Evolutionary conservation across 2,797 vertebrate genomes (phyloP).

Genomic region (Heliangelus exortis): DNA sequence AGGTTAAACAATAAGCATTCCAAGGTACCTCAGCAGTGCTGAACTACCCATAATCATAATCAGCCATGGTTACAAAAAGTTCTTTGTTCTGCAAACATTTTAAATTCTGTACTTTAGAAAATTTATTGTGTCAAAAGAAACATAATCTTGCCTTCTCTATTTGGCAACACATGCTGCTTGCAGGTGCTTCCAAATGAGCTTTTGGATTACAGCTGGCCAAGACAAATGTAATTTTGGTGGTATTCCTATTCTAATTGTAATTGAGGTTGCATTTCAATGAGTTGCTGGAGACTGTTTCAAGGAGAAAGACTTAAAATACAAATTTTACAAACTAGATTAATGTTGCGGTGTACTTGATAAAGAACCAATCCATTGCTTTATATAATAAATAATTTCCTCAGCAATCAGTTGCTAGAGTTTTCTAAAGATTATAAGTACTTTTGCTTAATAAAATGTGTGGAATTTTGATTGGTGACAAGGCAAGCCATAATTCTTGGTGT

Average conservation of each 20-base stretch:
- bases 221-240: constrained; percentile 65
- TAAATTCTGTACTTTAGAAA: constrained; percentile 65
- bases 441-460: not conserved
- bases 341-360: constrained; percentile 9
- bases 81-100: constrained; percentile 68
- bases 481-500: not conserved
- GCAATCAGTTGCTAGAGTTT: constrained; percentile 9
- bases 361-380: not conserved
- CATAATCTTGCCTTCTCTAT: constrained; percentile 62
- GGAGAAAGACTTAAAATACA: constrained; percentile 30
- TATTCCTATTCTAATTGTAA: constrained; percentile 49
- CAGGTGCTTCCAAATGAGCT: constrained; percentile 73
- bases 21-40: constrained; percentile 38
- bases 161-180: constrained; percentile 61
- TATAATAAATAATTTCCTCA: constrained; percentile 15
- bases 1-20: constrained; percentile 74
- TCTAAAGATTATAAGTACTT: not conserved
- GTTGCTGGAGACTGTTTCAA: constrained; percentile 28
- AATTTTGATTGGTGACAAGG: not conserved
- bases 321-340: not conserved
- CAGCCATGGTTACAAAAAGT: constrained; percentile 61
- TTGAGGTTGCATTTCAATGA: constrained; percentile 46
- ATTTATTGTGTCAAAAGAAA: constrained; percentile 74
- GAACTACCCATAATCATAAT: constrained; percentile 70
- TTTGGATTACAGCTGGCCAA: constrained; percentile 58